phyloP scores from a whole-genome alignment of 2,888 invertebrate species.

The Andrena minutula region DNA sequence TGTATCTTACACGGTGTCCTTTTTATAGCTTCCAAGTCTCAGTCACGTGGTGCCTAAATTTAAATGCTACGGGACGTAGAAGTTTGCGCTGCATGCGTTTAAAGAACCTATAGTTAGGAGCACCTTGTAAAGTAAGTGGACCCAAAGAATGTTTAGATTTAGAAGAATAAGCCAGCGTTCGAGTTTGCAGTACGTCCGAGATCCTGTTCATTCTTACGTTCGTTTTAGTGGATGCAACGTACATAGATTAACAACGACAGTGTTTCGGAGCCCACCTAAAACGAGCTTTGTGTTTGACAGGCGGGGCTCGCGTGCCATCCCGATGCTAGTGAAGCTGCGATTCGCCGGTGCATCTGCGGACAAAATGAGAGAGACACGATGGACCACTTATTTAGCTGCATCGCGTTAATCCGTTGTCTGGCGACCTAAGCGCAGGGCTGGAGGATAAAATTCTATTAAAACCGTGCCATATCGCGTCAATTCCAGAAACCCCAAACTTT shows the following conservation, averaged over 20 bases:
- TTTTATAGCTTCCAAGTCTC: background rate
- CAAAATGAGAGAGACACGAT: constrained; percentile 10
- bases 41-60: too few relatives aligned
- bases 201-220: background rate
- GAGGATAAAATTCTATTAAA: constrained; percentile 41
- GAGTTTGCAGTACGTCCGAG: constrained; percentile 7
- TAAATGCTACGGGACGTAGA: too few relatives aligned
- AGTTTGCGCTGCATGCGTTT: too few relatives aligned
- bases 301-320: background rate
- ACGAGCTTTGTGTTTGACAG: too few relatives aligned
- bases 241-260: background rate
- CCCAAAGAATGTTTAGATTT: constrained; percentile 11
- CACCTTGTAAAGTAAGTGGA: background rate
- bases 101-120: background rate
- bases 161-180: constrained; percentile 38
- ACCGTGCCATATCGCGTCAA: constrained; percentile 10
- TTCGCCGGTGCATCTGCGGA: background rate
- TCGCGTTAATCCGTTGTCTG: constrained; percentile 60
- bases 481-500: constrained; percentile 18
- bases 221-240: background rate
- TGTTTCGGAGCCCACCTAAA: too few relatives aligned
- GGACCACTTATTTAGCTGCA: constrained; percentile 62
- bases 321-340: background rate
- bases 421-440: constrained; percentile 6
- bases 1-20: background rate